Evolutionary conservation across 2,113 vertebrate species (phyloP).

Genomic region (Arothron firmamentum): DNA sequence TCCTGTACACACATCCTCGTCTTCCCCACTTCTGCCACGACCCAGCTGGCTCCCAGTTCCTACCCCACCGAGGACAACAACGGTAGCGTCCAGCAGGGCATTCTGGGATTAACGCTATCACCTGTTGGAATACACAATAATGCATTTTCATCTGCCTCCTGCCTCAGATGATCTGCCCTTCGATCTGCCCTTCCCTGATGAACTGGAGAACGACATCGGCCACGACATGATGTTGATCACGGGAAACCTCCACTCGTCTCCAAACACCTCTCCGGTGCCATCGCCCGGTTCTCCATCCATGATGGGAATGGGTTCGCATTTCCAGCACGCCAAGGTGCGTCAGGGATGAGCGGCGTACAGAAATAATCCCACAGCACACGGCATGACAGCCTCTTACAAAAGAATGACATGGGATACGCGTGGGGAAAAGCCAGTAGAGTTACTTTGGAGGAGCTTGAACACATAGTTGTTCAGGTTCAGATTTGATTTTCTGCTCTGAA

Average conservation of each 20-base stretch:
- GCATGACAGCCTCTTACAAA: not conserved
- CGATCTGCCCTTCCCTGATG: constrained; percentile 92
- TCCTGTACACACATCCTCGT: constrained; percentile 97
- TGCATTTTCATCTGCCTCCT: not conserved
- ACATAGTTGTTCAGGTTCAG: constrained; percentile 8
- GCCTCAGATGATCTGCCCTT: constrained; percentile 87
- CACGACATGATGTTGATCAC: constrained; percentile 90
- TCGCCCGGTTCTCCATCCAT: constrained; percentile 92
- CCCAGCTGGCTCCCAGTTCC: constrained; percentile 90
- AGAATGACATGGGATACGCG: not conserved
- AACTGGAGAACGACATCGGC: constrained; percentile 96
- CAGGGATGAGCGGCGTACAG: not conserved
- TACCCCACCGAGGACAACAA: constrained; percentile 93
- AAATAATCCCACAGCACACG: not conserved
- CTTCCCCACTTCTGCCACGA: constrained; percentile 95
- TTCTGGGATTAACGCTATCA: not conserved
- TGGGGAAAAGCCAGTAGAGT: not conserved
- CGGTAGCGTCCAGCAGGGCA: constrained; percentile 67
- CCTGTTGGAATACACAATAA: not conserved
- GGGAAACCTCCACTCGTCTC: constrained; percentile 92
- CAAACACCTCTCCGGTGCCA: constrained; percentile 90
- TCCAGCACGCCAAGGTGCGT: constrained; percentile 90
- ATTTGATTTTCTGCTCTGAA: constrained; percentile 5
- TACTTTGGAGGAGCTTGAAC: not conserved
- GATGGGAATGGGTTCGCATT: constrained; percentile 89